A percentile compares a stretch with the other conserved stretches of the same genome.
Evolutionary conservation across 2,888 invertebrate genomes (phyloP).

Genomic region (Mythimna albipuncta): DNA sequence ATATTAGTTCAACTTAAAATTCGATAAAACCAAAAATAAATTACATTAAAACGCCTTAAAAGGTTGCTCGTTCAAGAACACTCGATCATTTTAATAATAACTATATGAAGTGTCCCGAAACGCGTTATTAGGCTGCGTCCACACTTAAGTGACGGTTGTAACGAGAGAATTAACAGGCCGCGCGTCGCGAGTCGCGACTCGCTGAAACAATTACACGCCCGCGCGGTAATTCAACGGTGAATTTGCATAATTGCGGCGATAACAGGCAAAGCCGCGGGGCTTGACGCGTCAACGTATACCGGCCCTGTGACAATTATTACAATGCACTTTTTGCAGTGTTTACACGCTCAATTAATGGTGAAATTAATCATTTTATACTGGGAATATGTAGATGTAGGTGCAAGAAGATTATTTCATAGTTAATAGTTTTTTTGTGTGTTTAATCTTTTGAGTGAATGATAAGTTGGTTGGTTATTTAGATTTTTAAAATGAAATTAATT

Average conservation of each 20-base stretch:
- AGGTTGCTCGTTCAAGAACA: constrained; percentile 40
- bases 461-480: constrained; percentile 30
- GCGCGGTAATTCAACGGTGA: constrained; percentile 80
- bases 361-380: constrained; percentile 61
- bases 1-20: constrained; percentile 28
- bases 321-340: constrained; percentile 62
- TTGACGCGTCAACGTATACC: constrained; percentile 63
- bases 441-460: constrained; percentile 16
- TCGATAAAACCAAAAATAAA: constrained; percentile 27
- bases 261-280: constrained; percentile 80
- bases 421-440: constrained; percentile 13
- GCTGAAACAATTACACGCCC: constrained; percentile 70
- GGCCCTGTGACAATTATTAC: constrained; percentile 79
- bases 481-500: constrained; percentile 41
- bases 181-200: constrained; percentile 60
- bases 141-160: constrained; percentile 72
- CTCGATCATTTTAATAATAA: constrained; percentile 60
- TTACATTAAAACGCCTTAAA: constrained; percentile 34
- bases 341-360: constrained; percentile 66
- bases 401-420: constrained; percentile 25
- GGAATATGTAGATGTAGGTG: constrained; percentile 46
- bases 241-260: constrained; percentile 85
- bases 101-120: constrained; percentile 43
- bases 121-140: constrained; percentile 67
- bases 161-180: constrained; percentile 71